Base-by-base conservation (phyloP, 37 sponge, comb jelly and placozoan genomes). In the Cladorhizidae sp. region DNA sequence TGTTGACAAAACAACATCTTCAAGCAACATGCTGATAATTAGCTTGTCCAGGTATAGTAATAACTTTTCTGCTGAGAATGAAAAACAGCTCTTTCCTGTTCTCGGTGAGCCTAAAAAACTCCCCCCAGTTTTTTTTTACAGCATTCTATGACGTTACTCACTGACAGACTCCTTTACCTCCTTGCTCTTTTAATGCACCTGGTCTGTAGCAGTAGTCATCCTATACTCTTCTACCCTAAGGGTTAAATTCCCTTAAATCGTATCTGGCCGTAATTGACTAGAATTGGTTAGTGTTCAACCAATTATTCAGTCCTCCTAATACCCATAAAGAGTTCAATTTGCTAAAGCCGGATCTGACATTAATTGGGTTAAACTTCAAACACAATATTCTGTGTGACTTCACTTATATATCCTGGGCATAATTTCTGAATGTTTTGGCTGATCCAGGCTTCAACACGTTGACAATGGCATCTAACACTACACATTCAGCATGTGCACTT, bases 401-500 rank as follows among this genome's bases (percentile, higher is more conserved):
- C n/a, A n/a, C n/a, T n/a, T n/a, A n/a, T n/a, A 58, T 21, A 58
- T 58, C 59, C 59, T 58, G 59, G 14, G 59, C 59, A 58, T 58
- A 58, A 58, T 58, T 21, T 58, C 14, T 58, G 59, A 58, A 58
- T 58, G 23, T 58, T 58, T 58, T 58, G 14, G 36, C 2, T 31
- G 36, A 65, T 65, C 67, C 67, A 65, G 67, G 67, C 35, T 65
- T 65, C 67, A 65, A 31, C 67, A 65, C 32, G 67, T 65, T 65
- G 36, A 65, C 35, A 12, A 65, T 65, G 31, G 67, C 67, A 65
- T 65, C 36, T 31, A 65, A 65, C 11, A 65, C 11, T 32, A 65
- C 36, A 2, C 20, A 3, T 32, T 65, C 36, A 29, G 36, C 67
- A 65, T n/a, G n/a, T n/a, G n/a, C n/a, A 65, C 67, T 32, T 32